A percentile compares a stretch with the other conserved stretches of the same genome.
Conservation (phyloP, 2,888 invertebrate species). For the Tenthredo notha region DNA sequence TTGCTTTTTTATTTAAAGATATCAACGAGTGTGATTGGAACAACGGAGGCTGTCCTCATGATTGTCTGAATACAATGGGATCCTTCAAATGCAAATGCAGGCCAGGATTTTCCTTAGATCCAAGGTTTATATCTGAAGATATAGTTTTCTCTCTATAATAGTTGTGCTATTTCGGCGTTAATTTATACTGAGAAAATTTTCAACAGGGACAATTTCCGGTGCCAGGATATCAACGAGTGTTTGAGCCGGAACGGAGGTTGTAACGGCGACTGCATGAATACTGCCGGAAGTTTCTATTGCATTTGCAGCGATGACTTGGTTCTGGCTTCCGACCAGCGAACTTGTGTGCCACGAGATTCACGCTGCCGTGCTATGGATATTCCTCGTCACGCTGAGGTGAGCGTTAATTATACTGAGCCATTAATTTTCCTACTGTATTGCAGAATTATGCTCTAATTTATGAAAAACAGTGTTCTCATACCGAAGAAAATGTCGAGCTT, state of each 20-base stretch:
- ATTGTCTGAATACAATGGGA: slow-evolving; percentile 76
- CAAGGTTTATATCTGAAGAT: slow-evolving; percentile 65
- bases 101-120: slow-evolving; percentile 66
- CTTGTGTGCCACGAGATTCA: slow-evolving; percentile 69
- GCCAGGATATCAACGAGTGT: slow-evolving; percentile 76
- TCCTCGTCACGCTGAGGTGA: slow-evolving; percentile 71
- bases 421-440: slow-evolving; percentile 47
- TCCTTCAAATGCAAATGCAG: slow-evolving; percentile 74
- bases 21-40: slow-evolving; percentile 75
- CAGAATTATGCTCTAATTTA: slow-evolving; percentile 19
- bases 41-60: slow-evolving; percentile 74
- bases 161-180: not conserved
- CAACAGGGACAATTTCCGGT: slow-evolving; percentile 71
- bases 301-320: slow-evolving; percentile 73
- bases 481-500: not conserved
- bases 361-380: slow-evolving; percentile 69
- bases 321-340: slow-evolving; percentile 73
- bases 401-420: slow-evolving; percentile 53
- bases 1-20: slow-evolving; percentile 65
- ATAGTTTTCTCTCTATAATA: not conserved
- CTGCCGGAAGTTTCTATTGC: slow-evolving; percentile 75
- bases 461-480: not conserved
- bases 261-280: slow-evolving; percentile 76
- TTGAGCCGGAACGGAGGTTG: slow-evolving; percentile 74
- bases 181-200: slow-evolving; percentile 23